These are phyloP conservation scores for Ophion slaviceki DNA, from an alignment of 2,888 invertebrate species.

Conservation along the genomic window DNA sequence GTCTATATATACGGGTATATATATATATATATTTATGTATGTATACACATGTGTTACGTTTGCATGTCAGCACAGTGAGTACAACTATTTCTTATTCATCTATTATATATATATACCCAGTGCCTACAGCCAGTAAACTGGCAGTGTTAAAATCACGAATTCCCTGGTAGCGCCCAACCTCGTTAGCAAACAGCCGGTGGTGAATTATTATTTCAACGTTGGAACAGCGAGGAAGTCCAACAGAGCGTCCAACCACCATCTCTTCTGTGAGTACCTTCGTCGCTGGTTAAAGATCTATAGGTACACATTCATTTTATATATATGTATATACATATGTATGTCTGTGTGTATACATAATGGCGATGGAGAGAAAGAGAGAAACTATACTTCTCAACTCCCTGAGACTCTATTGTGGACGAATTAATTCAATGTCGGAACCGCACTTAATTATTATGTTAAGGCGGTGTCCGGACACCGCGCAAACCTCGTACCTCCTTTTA, in stretches of 20 bases:
- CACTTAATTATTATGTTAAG: conserved; percentile 75
- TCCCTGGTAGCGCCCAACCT: conserved; percentile 67
- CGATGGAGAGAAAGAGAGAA: conserved; percentile 40
- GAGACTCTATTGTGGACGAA: conserved; percentile 72
- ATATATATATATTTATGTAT: background rate
- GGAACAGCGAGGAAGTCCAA: conserved; percentile 58
- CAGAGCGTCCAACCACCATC: conserved; percentile 52
- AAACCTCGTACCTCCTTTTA: conserved; percentile 50
- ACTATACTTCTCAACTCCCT: conserved; percentile 40
- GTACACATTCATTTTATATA: conserved; percentile 17
- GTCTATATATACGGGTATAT: background rate
- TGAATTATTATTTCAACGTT: conserved; percentile 77
- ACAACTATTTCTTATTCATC: conserved; percentile 38
- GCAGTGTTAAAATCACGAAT: conserved; percentile 65
- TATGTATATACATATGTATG: conserved; percentile 1
- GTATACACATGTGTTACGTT: background rate
- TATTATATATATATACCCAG: conserved; percentile 40
- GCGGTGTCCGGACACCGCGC: conserved; percentile 47
- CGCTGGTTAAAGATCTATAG: conserved; percentile 27
- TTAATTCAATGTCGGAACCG: conserved; percentile 74
- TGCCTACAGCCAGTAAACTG: conserved; percentile 58
- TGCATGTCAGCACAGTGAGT: background rate
- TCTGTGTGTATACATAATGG: background rate
- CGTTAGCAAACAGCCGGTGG: conserved; percentile 76
- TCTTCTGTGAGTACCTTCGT: conserved; percentile 30